Percentiles rank a stretch among this genome's conserved stretches.
phyloP scores from a whole-genome alignment of 2,797 vertebrate species.

The Gadopsis marmoratus region DNA sequence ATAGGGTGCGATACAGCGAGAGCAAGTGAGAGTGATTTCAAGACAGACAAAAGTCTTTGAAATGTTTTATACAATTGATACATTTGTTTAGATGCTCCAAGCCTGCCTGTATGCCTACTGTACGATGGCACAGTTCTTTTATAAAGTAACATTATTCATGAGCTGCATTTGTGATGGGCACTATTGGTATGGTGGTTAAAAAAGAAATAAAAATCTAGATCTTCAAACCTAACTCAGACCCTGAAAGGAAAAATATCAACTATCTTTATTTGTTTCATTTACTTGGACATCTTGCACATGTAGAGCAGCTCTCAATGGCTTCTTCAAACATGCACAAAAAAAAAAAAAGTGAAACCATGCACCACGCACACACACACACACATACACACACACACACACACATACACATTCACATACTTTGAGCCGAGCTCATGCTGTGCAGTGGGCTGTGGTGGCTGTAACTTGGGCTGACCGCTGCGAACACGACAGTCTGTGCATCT shows the following conservation, averaged over 20 bases:
- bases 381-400: slow-evolving; percentile 1
- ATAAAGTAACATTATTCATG: background rate
- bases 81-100: background rate
- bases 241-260: background rate
- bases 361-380: background rate
- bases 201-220: background rate
- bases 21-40: slow-evolving; percentile 21
- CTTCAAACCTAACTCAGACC: background rate
- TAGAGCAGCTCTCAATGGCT: background rate
- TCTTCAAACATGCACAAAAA: background rate
- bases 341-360: background rate
- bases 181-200: background rate
- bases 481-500: slow-evolving; percentile 46
- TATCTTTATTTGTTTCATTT: background rate
- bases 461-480: slow-evolving; percentile 46
- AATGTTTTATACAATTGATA: slow-evolving; percentile 13
- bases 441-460: slow-evolving; percentile 26
- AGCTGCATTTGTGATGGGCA: slow-evolving; percentile 10
- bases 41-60: slow-evolving; percentile 4
- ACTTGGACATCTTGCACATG: background rate
- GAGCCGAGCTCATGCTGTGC: slow-evolving; percentile 35
- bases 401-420: slow-evolving; percentile 19
- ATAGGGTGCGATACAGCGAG: slow-evolving; percentile 19
- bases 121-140: background rate
- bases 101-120: background rate